Evolutionary conservation across 2,797 vertebrate species (phyloP).

Genomic region (Cuculus canorus): DNA sequence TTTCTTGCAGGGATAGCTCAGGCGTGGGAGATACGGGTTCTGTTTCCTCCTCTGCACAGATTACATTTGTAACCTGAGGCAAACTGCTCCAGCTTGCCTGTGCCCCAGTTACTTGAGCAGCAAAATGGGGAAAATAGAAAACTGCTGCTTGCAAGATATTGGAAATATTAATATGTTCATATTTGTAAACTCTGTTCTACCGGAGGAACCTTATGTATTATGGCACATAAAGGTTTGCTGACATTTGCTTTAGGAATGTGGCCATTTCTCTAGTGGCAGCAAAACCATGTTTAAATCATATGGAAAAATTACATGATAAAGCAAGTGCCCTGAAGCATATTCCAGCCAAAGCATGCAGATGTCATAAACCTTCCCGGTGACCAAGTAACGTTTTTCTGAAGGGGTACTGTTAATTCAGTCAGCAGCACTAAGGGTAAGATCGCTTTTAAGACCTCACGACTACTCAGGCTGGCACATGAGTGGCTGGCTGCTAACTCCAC

Average conservation of each 20-base stretch:
- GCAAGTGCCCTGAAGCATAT: constrained; percentile 9
- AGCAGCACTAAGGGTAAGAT: constrained; percentile 34
- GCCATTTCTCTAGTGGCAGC: constrained; percentile 17
- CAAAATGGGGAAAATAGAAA: constrained; percentile 17
- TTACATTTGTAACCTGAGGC: constrained; percentile 62
- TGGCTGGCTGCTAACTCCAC: constrained; percentile 44
- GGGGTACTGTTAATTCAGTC: constrained; percentile 33
- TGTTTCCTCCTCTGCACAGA: constrained; percentile 33
- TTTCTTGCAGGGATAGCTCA: constrained; percentile 24
- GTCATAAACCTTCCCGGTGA: neutral
- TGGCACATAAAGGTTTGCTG: neutral
- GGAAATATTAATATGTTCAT: constrained; percentile 19
- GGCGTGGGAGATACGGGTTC: neutral
- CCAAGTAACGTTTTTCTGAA: neutral
- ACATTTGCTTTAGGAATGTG: constrained; percentile 3
- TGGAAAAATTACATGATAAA: constrained; percentile 38
- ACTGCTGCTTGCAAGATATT: neutral
- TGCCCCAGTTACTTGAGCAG: constrained; percentile 36
- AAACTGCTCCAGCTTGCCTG: constrained; percentile 29
- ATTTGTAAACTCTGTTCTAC: neutral
- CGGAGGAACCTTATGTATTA: neutral
- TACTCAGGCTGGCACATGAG: constrained; percentile 53
- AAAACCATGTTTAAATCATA: constrained; percentile 18
- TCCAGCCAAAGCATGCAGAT: constrained; percentile 12
- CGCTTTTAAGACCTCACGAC: constrained; percentile 38